Conservation (phyloP, 2,113 vertebrate genomes). For the Eretmochelys imbricata region DNA sequence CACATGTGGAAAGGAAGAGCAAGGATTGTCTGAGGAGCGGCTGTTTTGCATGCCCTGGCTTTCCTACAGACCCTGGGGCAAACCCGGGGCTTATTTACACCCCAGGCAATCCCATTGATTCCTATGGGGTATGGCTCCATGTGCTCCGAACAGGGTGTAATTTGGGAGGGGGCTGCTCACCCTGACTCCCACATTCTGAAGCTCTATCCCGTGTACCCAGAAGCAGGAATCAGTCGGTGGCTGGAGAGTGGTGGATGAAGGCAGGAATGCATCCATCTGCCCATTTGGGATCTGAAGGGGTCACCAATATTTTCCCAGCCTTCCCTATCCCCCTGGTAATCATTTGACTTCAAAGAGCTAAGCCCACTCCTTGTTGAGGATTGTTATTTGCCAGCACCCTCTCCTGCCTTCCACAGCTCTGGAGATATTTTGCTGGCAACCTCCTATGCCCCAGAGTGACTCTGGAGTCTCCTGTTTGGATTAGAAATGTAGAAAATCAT, state of each 20-base stretch:
- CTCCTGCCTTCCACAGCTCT: neutral
- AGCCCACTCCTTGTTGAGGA: neutral
- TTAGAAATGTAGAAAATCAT: no score
- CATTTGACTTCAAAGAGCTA: accelerated
- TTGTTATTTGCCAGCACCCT: neutral
- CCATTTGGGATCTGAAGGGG: neutral
- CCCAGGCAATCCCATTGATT: neutral
- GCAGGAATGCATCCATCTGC: neutral
- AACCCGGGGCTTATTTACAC: neutral
- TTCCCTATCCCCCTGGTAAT: neutral
- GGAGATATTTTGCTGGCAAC: neutral
- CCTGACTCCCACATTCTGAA: neutral
- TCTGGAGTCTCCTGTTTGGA: neutral
- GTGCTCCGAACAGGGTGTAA: neutral
- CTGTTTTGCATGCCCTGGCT: neutral
- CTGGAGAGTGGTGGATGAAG: neutral
- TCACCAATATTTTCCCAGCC: neutral
- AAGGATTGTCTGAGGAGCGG: neutral
- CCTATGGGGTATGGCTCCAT: no score
- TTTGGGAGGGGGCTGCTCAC: neutral
- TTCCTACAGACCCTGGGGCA: neutral
- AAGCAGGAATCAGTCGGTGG: neutral
- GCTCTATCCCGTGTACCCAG: neutral
- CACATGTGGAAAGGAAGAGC: neutral
- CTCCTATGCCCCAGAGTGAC: neutral